Percentiles rank a stretch among this genome's conserved stretches.
Conservation (phyloP, 2,113 vertebrate species). For the Corapipo altera region DNA sequence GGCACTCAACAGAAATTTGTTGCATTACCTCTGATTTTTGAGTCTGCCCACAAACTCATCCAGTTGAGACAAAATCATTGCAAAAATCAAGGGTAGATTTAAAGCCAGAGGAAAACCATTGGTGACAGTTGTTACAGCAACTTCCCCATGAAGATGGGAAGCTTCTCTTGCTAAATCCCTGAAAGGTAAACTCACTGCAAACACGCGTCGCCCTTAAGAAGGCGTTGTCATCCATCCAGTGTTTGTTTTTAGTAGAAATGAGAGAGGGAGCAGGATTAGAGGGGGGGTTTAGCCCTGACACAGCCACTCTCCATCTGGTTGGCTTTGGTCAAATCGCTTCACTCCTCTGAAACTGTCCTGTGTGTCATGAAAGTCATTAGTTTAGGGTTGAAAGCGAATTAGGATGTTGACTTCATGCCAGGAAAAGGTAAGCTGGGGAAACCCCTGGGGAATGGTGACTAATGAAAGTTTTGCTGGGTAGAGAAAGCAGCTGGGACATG, state of each 20-base stretch:
- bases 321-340: background rate
- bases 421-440: background rate
- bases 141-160: background rate
- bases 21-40: background rate
- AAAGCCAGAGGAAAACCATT: background rate
- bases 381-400: background rate
- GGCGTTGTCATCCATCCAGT: background rate
- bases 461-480: background rate
- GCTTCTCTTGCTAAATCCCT: background rate
- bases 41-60: background rate
- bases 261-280: background rate
- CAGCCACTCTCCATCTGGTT: background rate
- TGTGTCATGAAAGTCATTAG: background rate
- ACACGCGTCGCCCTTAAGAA: rapidly evolving
- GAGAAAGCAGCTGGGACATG: background rate
- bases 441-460: background rate
- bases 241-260: background rate
- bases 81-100: background rate
- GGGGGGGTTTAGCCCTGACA: background rate
- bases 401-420: background rate
- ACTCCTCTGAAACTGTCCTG: background rate
- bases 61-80: rapidly evolving
- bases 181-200: background rate
- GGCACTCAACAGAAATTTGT: background rate
- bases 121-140: background rate